A percentile compares a stretch with the other conserved stretches of the same genome.
phyloP scores from a whole-genome alignment of 2,797 vertebrate genomes.

The Sus cebifrons region DNA sequence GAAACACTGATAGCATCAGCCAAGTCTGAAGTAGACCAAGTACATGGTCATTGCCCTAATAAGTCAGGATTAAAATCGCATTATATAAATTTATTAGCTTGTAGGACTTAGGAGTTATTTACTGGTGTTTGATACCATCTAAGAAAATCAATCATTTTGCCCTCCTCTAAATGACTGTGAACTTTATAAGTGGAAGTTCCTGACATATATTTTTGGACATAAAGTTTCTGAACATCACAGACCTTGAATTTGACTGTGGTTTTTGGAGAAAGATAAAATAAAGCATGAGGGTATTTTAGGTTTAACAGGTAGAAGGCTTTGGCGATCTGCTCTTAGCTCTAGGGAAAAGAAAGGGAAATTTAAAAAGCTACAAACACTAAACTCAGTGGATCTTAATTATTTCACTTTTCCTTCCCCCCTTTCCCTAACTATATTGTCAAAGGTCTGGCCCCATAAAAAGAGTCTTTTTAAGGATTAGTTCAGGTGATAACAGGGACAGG shows the following conservation, averaged over 20 bases:
- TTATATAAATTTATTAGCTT: background rate
- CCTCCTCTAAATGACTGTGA: background rate
- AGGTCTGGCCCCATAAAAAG: background rate
- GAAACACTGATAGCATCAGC: no score
- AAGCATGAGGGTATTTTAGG: background rate
- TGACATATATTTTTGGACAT: background rate
- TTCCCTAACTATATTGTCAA: background rate
- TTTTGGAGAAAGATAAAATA: conserved; percentile 12
- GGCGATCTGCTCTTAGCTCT: background rate
- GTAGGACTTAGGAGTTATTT: background rate
- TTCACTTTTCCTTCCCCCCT: background rate
- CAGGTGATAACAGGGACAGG: background rate
- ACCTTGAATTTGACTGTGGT: conserved; percentile 12
- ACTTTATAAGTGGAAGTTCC: conserved; percentile 2
- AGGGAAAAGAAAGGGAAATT: background rate
- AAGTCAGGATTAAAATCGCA: background rate
- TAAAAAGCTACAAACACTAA: background rate
- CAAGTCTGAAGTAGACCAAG: background rate
- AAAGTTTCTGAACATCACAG: background rate
- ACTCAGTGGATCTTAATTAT: background rate
- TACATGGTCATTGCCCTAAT: background rate
- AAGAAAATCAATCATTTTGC: background rate
- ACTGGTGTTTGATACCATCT: background rate
- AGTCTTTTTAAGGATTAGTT: background rate
- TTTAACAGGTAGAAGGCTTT: background rate